A percentile compares a stretch with the other conserved stretches of the same genome.
Conservation (phyloP, 2,797 vertebrate genomes). For the Furcifer pardalis region DNA sequence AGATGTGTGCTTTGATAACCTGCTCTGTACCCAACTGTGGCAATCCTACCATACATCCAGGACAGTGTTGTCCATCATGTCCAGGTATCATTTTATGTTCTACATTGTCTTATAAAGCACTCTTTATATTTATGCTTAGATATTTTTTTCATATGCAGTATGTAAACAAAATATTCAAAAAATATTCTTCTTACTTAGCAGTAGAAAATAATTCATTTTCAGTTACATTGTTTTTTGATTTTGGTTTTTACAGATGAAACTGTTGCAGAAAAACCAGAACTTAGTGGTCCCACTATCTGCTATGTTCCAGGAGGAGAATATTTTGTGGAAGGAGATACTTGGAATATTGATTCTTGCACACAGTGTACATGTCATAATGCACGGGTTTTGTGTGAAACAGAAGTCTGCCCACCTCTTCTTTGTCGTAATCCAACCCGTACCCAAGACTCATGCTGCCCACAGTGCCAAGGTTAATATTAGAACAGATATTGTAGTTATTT, state of each 20-base stretch:
- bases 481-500: not conserved
- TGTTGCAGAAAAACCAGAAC: conserved; percentile 81
- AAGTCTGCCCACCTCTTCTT: conserved; percentile 90
- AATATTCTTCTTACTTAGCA: conserved; percentile 1
- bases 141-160: too few relatives aligned
- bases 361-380: conserved; percentile 89
- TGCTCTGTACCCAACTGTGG: conserved; percentile 86
- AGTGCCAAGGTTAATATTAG: conserved; percentile 81
- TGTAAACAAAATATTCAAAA: not conserved
- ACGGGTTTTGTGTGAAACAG: conserved; percentile 88
- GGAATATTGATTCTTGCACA: conserved; percentile 91
- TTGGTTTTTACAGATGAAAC: conserved; percentile 79
- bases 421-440: conserved; percentile 86
- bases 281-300: conserved; percentile 84
- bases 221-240: conserved; percentile 35
- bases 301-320: conserved; percentile 88
- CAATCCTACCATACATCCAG: conserved; percentile 83
- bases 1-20: conserved; percentile 91
- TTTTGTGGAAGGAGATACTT: conserved; percentile 88
- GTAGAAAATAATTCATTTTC: not conserved
- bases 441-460: conserved; percentile 89
- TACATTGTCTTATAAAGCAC: fast-evolving
- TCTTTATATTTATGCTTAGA: not conserved
- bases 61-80: conserved; percentile 87
- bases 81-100: conserved; percentile 75